Percentiles rank a stretch among this genome's conserved stretches.
These are phyloP conservation scores for Apostichopus californicus DNA, from an alignment of 35 echinoderm and acorn worm genomes.

Conservation along the genomic window DNA sequence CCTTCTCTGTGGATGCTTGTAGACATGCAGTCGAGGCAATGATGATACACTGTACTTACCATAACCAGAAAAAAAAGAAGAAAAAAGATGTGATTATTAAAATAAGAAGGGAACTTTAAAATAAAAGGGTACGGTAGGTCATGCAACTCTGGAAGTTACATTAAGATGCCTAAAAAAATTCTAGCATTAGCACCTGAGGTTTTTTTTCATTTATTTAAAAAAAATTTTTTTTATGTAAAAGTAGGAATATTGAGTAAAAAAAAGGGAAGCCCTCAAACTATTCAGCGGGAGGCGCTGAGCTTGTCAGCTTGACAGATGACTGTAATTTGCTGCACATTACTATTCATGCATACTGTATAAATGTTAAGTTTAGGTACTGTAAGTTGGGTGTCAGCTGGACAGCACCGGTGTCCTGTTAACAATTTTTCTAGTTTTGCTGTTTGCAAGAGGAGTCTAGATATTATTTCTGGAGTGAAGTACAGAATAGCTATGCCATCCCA, in stretches of 20 bases:
- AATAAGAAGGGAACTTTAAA: not conserved
- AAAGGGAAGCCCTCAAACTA: not conserved
- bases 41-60: not conserved
- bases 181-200: not conserved
- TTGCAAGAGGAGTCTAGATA: too few relatives aligned
- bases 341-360: conserved; percentile 19
- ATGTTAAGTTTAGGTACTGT: not conserved
- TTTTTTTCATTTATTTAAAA: not conserved
- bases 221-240: too few relatives aligned
- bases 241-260: too few relatives aligned
- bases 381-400: conserved; percentile 7
- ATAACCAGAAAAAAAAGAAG: not conserved
- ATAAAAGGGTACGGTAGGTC: not conserved
- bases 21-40: not conserved
- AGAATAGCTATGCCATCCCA: too few relatives aligned
- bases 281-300: not conserved
- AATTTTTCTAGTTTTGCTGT: not conserved
- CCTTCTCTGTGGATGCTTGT: not conserved
- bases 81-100: not conserved
- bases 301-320: conserved; percentile 7
- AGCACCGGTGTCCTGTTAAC: not conserved
- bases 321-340: conserved; percentile 5
- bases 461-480: too few relatives aligned
- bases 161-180: not conserved
- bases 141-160: not conserved